Evolutionary conservation across 2,888 invertebrate species (phyloP), one percentile per base, ranked within the genome.

Genomic region (Phaonia tiefii): DNA sequence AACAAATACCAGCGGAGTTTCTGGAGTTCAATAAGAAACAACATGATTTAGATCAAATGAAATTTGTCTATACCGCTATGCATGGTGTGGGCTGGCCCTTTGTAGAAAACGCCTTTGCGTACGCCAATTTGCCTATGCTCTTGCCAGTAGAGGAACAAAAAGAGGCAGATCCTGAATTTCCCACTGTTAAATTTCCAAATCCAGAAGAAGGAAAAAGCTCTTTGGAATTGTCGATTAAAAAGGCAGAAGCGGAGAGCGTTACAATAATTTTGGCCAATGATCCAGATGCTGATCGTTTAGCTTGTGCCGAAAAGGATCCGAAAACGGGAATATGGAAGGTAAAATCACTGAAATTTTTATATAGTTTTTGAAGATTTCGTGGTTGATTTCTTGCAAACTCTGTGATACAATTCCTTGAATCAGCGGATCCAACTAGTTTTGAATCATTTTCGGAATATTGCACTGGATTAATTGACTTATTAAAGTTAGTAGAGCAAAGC

Each of bases 111-210:
- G 96, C 97, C 1, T 96, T 99, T 87, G 91, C 94, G 82, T 90
- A 91, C 10, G 95, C 95, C 66, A 94, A 95, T 83, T 94, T 99
- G 73, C 93, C 94, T 91, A 83, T 88, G 15, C 83, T 89, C 2
- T 58, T 90, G 17, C 84, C 89, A 0, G 90, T 91, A 2, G 46
- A 54, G 46, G 93, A 96, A 85, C 97, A 99, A 91, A 94, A 95
- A 84, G 93, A 96, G 72, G 97, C 99, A 0, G 94, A 99, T 92
- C 99, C 99, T 0, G 98, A 99, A 75, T 99, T 99, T 91, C 95
- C 99, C 0, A 99, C 99, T 0, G 99, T 99, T 0, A 94, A 94
- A 87, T 99, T 98, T 91, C 99, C 99, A 0, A 99, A 99, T 92
- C 99, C 99, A 0, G 99, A 99, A 89, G 99, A 99, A 92, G 97